Evolutionary conservation across 2,113 vertebrate species (phyloP).

Genomic region (Eclectus roratus): DNA sequence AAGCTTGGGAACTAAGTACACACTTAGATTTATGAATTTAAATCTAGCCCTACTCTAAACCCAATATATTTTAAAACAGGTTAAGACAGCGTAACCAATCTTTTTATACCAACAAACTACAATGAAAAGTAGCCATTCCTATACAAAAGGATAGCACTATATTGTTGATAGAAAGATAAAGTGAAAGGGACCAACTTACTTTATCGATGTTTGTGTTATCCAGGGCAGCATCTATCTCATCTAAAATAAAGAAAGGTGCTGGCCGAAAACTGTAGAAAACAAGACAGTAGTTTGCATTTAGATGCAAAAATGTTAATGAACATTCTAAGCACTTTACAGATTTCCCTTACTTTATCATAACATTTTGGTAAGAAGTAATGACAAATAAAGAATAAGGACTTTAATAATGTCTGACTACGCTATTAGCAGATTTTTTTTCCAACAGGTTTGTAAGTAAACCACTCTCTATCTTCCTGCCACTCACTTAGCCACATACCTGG

Average conservation of each 20-base stretch:
- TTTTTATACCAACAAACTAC: background rate
- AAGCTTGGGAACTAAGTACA: background rate
- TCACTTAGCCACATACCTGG: background rate
- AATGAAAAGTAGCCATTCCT: background rate
- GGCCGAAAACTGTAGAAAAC: conserved; percentile 83
- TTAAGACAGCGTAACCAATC: background rate
- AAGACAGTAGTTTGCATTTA: background rate
- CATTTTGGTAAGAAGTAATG: background rate
- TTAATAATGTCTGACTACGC: background rate
- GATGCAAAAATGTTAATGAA: background rate
- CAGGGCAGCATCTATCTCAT: conserved; percentile 94
- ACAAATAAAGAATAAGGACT: background rate
- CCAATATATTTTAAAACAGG: background rate
- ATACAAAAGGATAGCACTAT: background rate
- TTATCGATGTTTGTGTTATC: conserved; percentile 94
- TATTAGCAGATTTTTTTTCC: background rate
- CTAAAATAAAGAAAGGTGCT: conserved; percentile 91
- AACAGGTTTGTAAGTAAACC: fast-evolving
- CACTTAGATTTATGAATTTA: background rate
- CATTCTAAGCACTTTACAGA: background rate
- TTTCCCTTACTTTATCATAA: background rate
- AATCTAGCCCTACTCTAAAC: background rate
- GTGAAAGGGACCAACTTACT: conserved; percentile 65
- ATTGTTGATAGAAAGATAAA: background rate
- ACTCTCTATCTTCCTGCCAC: background rate